These are phyloP conservation scores for Motacilla alba DNA, from an alignment of 2,113 vertebrate genomes.

Conservation along the genomic window DNA sequence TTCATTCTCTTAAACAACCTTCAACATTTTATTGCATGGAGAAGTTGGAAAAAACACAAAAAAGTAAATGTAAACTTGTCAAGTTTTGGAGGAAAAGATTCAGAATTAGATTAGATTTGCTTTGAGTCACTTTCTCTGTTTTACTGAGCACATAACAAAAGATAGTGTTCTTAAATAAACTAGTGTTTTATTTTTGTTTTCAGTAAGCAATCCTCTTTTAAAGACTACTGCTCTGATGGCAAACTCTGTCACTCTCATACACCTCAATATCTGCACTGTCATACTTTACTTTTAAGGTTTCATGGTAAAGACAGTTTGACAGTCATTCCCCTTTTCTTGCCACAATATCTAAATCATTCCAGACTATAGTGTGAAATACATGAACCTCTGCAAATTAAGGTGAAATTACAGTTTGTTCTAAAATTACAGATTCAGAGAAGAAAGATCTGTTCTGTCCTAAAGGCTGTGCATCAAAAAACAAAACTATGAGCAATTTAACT, in stretches of 20 bases:
- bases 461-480: background rate
- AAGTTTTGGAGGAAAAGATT: background rate
- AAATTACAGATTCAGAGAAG: background rate
- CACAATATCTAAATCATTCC: background rate
- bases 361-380: background rate
- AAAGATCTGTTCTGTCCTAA: background rate
- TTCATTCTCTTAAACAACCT: background rate
- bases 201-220: slow-evolving; percentile 2
- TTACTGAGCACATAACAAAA: background rate
- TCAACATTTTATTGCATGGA: background rate
- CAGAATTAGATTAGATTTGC: background rate
- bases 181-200: background rate
- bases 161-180: background rate
- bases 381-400: slow-evolving; percentile 10
- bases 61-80: background rate
- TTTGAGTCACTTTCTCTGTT: background rate
- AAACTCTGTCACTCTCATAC: slow-evolving; percentile 23
- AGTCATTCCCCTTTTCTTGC: background rate
- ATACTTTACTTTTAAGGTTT: slow-evolving; percentile 22
- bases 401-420: background rate
- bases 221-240: slow-evolving; percentile 4
- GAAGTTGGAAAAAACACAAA: background rate
- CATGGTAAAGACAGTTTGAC: slow-evolving; percentile 9
- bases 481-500: background rate
- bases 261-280: background rate